Evolutionary conservation across 2,113 vertebrate genomes (phyloP).

Genomic region (Eubucco bourcierii): DNA sequence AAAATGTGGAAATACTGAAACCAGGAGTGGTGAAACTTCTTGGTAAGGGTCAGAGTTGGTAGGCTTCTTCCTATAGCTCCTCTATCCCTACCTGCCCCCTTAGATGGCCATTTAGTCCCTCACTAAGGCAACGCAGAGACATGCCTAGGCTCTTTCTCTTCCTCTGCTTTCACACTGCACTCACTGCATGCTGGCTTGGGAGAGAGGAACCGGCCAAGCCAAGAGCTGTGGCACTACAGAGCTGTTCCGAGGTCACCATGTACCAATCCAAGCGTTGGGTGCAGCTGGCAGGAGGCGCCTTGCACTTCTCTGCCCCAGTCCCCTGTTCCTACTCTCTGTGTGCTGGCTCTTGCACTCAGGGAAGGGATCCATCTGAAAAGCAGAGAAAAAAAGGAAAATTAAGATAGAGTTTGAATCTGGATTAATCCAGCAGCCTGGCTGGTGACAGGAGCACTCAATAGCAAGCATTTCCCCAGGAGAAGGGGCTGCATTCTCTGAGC

Average conservation of each 20-base stretch:
- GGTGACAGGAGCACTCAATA: accelerated
- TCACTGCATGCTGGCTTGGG: accelerated
- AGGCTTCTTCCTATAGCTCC: background rate
- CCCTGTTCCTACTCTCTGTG: background rate
- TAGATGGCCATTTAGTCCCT: background rate
- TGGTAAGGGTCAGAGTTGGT: background rate
- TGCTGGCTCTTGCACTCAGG: background rate
- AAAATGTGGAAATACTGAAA: background rate
- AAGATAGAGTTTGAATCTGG: background rate
- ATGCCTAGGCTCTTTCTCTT: background rate
- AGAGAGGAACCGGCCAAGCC: background rate
- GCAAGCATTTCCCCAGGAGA: background rate
- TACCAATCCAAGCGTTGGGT: background rate
- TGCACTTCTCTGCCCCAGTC: background rate
- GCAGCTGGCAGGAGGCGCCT: background rate
- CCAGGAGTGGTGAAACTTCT: background rate
- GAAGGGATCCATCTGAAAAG: background rate
- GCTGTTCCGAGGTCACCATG: accelerated
- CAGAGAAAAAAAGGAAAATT: background rate
- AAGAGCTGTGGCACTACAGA: background rate
- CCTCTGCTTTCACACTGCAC: background rate
- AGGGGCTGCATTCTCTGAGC: background rate
- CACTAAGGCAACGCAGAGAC: background rate
- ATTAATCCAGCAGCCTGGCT: background rate
- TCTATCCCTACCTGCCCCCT: background rate